phyloP scores from a whole-genome alignment of 2,797 vertebrate species.

The Gymnodraco acuticeps region DNA sequence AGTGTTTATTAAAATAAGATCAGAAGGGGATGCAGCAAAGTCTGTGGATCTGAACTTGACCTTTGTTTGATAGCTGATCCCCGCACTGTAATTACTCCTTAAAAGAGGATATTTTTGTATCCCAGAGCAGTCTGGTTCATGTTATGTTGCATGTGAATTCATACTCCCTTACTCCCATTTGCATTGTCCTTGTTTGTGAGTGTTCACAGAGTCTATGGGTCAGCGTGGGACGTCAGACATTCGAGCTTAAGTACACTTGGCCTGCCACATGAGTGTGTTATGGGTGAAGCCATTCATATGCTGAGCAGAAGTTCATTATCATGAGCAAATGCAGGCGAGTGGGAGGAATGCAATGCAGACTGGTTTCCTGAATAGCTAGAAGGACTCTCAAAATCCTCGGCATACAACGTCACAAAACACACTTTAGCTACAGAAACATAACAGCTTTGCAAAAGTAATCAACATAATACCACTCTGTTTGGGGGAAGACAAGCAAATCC shows the following conservation, averaged over 20 bases:
- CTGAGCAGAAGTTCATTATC: slow-evolving; percentile 76
- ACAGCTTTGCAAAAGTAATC: slow-evolving; percentile 54
- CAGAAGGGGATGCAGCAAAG: slow-evolving; percentile 50
- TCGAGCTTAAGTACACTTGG: slow-evolving; percentile 40
- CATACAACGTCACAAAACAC: slow-evolving; percentile 54
- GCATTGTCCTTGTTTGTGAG: slow-evolving; percentile 34
- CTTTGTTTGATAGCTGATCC: slow-evolving; percentile 54
- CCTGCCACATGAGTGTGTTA: slow-evolving; percentile 60
- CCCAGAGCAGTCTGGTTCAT: slow-evolving; percentile 1
- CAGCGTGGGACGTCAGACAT: slow-evolving; percentile 23
- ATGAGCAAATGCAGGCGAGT: slow-evolving; percentile 68
- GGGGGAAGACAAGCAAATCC: slow-evolving; percentile 41
- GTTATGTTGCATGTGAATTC: slow-evolving; percentile 18
- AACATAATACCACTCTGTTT: slow-evolving; percentile 59
- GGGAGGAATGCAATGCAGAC: slow-evolving; percentile 61
- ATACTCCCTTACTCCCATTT: slow-evolving; percentile 28
- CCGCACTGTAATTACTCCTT: slow-evolving; percentile 47
- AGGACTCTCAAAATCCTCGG: slow-evolving; percentile 57
- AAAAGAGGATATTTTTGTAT: slow-evolving; percentile 24
- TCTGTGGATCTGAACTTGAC: slow-evolving; percentile 63
- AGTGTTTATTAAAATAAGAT: slow-evolving; percentile 71
- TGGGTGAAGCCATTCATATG: slow-evolving; percentile 74
- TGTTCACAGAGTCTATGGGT: slow-evolving; percentile 15
- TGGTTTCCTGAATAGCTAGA: slow-evolving; percentile 58
- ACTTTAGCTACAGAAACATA: slow-evolving; percentile 52